Evolutionary conservation across 2,797 vertebrate species (phyloP).

Genomic region (Todus mexicanus): DNA sequence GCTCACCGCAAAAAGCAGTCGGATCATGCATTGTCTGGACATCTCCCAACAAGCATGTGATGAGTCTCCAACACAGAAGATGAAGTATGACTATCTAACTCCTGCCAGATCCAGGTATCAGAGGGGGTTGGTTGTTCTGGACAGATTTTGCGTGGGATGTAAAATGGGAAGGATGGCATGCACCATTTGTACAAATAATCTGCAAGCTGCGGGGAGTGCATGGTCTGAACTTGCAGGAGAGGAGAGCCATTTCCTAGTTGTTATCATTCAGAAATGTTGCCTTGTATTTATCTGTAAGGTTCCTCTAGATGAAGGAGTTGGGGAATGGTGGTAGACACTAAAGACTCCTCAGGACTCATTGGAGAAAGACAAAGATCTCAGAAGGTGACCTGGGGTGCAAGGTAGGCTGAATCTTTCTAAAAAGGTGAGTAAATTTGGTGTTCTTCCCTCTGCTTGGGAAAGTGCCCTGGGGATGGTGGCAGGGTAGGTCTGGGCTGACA

Average conservation of each 20-base stretch:
- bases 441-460: not conserved
- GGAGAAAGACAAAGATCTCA: not conserved
- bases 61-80: not conserved
- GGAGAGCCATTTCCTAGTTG: not conserved
- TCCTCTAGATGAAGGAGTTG: not conserved
- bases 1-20: not conserved
- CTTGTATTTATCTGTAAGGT: not conserved
- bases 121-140: not conserved
- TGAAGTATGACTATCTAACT: not conserved
- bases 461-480: not conserved
- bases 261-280: not conserved
- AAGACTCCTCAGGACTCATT: not conserved
- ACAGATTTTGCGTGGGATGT: not conserved
- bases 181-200: not conserved
- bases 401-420: not conserved
- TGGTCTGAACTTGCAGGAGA: not conserved
- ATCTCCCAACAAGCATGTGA: not conserved
- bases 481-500: not conserved
- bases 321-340: not conserved
- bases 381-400: not conserved
- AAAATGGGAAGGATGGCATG: not conserved
- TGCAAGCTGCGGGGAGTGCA: not conserved
- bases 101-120: not conserved
- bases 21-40: not conserved
- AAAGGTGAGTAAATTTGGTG: not conserved